A percentile compares a stretch with the other conserved stretches of the same genome.
These are phyloP conservation scores for Lepidurus arcticus DNA, from an alignment of 1,140 invertebrate species.

Conservation along the genomic window DNA sequence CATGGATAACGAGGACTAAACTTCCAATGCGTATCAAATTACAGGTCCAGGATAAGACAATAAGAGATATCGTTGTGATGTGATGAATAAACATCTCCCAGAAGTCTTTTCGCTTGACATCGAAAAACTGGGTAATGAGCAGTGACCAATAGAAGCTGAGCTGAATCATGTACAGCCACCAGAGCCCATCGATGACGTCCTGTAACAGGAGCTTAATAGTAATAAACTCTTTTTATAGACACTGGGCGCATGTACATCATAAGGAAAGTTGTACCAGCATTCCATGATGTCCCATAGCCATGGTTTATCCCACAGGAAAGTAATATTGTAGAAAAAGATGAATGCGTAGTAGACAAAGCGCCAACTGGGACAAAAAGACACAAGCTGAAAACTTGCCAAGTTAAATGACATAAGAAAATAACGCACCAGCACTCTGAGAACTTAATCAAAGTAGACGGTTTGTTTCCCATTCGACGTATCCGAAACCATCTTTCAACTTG, in stretches of 20 bases:
- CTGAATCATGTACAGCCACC: slow-evolving; percentile 45
- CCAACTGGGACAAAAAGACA: slow-evolving; percentile 58
- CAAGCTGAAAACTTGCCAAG: slow-evolving; percentile 26
- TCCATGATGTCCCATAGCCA: slow-evolving; percentile 91
- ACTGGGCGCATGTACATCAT: slow-evolving; percentile 47
- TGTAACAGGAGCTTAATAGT: slow-evolving; percentile 35
- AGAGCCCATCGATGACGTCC: slow-evolving; percentile 54
- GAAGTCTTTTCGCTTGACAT: slow-evolving; percentile 90
- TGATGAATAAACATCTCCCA: slow-evolving; percentile 99
- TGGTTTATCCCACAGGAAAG: slow-evolving; percentile 82
- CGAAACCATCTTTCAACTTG: slow-evolving; percentile 87
- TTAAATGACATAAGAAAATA: slow-evolving; percentile 24
- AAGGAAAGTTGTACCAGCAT: slow-evolving; percentile 72
- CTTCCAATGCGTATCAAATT: slow-evolving; percentile 89
- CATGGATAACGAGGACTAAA: slow-evolving; percentile 84
- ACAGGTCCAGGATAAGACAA: slow-evolving; percentile 88
- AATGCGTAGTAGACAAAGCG: slow-evolving; percentile 77
- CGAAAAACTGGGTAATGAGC: slow-evolving; percentile 85
- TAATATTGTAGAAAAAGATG: slow-evolving; percentile 75
- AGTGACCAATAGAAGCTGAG: slow-evolving; percentile 88
- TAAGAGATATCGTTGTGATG: slow-evolving; percentile 79
- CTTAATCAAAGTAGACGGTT: slow-evolving; percentile 80
- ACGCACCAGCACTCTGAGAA: slow-evolving; percentile 76
- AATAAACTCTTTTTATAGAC: neutral
- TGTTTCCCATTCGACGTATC: slow-evolving; percentile 69